Percentiles rank a stretch among this genome's conserved stretches.
Evolutionary conservation across 2,888 invertebrate genomes (phyloP).

Genomic region (Catocala nupta): DNA sequence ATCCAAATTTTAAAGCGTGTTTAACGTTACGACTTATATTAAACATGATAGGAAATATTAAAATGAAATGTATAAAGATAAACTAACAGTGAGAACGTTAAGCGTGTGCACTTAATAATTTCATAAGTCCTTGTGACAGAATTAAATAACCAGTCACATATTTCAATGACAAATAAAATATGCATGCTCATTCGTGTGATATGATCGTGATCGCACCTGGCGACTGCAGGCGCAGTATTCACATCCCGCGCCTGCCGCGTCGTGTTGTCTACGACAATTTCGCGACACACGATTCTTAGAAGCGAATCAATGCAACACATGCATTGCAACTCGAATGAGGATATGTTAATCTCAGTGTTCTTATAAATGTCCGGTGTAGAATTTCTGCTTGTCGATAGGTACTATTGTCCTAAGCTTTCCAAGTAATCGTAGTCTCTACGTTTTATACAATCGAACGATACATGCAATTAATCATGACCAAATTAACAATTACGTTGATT

Average conservation of each 20-base stretch:
- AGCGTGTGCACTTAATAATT: neutral
- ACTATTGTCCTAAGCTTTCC: slow-evolving; percentile 34
- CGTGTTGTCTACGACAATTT: slow-evolving; percentile 69
- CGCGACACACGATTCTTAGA: slow-evolving; percentile 70
- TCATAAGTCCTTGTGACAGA: slow-evolving; percentile 4
- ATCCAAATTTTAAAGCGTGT: slow-evolving; percentile 44
- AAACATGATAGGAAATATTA: neutral
- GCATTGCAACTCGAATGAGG: slow-evolving; percentile 70
- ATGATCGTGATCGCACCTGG: slow-evolving; percentile 73
- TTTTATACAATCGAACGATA: slow-evolving; percentile 11
- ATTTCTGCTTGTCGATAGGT: slow-evolving; percentile 56
- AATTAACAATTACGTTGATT: slow-evolving; percentile 38
- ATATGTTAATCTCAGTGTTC: slow-evolving; percentile 75
- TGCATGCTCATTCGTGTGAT: slow-evolving; percentile 55
- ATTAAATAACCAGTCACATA: slow-evolving; percentile 13
- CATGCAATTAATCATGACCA: slow-evolving; percentile 29
- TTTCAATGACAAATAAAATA: slow-evolving; percentile 49
- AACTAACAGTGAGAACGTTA: neutral
- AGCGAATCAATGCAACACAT: slow-evolving; percentile 67
- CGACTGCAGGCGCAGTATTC: slow-evolving; percentile 41
- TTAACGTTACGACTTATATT: slow-evolving; percentile 23
- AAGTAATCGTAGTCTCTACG: slow-evolving; percentile 8
- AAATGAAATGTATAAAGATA: slow-evolving; percentile 3
- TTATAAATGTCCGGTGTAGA: slow-evolving; percentile 68
- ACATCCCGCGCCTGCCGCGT: slow-evolving; percentile 53